A percentile compares a stretch with the other conserved stretches of the same genome.
These are phyloP conservation scores for Tetramorium simillimum DNA, from an alignment of 1,140 invertebrate genomes.

Conservation along the genomic window DNA sequence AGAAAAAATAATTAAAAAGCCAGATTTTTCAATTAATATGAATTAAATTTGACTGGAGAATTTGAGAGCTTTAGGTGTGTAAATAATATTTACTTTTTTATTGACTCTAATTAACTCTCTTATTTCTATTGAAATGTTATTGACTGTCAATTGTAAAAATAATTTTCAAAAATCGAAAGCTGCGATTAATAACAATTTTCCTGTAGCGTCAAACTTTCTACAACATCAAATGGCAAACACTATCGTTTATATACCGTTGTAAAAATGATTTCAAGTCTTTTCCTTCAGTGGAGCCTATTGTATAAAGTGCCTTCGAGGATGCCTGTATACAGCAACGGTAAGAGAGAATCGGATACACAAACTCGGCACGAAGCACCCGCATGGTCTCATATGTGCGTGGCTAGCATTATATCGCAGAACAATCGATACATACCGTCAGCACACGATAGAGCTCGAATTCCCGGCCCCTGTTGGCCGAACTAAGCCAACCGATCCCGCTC, in stretches of 20 bases:
- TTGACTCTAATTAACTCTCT: background rate
- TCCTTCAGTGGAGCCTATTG: background rate
- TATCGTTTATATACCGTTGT: background rate
- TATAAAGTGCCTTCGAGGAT: slow-evolving; percentile 60
- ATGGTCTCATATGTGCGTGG: slow-evolving; percentile 77
- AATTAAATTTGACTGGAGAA: background rate
- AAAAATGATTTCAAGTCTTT: background rate
- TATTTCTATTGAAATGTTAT: background rate
- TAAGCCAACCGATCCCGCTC: slow-evolving; percentile 73
- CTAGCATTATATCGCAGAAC: slow-evolving; percentile 80
- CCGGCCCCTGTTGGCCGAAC: slow-evolving; percentile 74
- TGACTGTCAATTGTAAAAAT: background rate
- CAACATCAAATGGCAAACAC: background rate
- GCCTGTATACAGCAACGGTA: background rate
- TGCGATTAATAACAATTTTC: background rate
- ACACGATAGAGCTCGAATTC: slow-evolving; percentile 75
- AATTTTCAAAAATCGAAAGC: background rate
- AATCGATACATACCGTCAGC: slow-evolving; percentile 82
- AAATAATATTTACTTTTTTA: slow-evolving; percentile 9
- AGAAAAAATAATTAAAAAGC: background rate
- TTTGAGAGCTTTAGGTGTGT: background rate
- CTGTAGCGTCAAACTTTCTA: background rate
- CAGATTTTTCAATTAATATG: background rate
- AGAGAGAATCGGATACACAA: slow-evolving; percentile 62
- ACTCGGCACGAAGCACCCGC: slow-evolving; percentile 70